phyloP scores from a whole-genome alignment of 2,797 vertebrate genomes.

The Parambassis ranga region DNA sequence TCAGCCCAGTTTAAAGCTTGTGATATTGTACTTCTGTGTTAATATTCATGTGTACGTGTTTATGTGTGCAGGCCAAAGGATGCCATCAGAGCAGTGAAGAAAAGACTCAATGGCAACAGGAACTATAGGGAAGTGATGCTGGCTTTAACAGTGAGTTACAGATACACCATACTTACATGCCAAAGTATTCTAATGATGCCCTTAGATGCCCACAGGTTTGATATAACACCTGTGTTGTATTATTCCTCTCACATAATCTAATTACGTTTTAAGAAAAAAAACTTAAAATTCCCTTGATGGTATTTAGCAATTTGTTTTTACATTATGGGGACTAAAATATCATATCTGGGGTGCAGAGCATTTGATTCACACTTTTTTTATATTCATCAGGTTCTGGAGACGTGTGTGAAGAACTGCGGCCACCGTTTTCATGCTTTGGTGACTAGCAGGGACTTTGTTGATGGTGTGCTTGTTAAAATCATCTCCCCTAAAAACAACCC shows the following conservation, averaged over 20 bases:
- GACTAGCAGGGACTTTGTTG: constrained; percentile 95
- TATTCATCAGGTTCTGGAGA: constrained; percentile 89
- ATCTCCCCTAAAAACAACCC: constrained; percentile 98
- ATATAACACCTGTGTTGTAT: too few species aligned
- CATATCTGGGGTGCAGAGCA: too few species aligned
- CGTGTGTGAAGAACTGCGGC: constrained; percentile 98
- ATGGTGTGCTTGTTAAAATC: constrained; percentile 95
- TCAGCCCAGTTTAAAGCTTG: too few species aligned
- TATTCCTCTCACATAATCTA: background rate
- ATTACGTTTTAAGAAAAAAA: too few species aligned
- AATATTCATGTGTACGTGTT: constrained; percentile 1
- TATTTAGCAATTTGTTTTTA: too few species aligned
- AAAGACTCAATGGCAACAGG: constrained; percentile 93
- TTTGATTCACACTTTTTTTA: too few species aligned
- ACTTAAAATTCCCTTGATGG: too few species aligned
- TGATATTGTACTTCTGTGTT: constrained; percentile 1
- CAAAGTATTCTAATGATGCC: background rate
- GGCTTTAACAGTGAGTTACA: constrained; percentile 89
- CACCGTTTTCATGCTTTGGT: constrained; percentile 95
- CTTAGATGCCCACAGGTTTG: too few species aligned
- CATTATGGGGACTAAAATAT: too few species aligned
- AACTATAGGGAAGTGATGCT: constrained; percentile 99
- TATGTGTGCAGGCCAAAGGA: constrained; percentile 89
- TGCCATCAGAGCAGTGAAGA: constrained; percentile 95
- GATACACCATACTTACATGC: background rate